phyloP scores from a whole-genome alignment of 2,888 invertebrate species.

The Volucella bombylans region DNA sequence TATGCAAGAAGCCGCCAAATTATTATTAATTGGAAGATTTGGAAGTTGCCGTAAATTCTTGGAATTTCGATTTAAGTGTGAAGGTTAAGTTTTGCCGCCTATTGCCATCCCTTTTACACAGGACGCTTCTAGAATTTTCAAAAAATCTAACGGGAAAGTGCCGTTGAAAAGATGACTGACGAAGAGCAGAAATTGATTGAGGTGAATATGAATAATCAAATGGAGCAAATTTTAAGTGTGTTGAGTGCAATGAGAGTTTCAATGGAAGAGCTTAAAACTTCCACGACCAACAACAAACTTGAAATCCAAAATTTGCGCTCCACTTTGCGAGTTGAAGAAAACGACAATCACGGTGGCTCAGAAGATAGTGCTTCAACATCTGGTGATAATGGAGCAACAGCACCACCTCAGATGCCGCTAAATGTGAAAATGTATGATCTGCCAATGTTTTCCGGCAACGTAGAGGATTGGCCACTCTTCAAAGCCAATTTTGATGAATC shows the following conservation, averaged over 20 bases:
- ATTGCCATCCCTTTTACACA: background rate
- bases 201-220: too few relatives aligned
- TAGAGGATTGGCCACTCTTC: slow-evolving; percentile 69
- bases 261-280: background rate
- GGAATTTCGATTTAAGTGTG: background rate
- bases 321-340: background rate
- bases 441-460: slow-evolving; percentile 59
- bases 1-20: too few relatives aligned
- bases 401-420: too few relatives aligned
- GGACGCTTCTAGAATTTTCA: slow-evolving; percentile 3
- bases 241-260: slow-evolving; percentile 10
- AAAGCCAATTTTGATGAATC: slow-evolving; percentile 48
- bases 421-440: slow-evolving; percentile 42
- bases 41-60: too few relatives aligned
- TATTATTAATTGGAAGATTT: too few relatives aligned
- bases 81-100: background rate
- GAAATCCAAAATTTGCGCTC: background rate
- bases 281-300: slow-evolving; percentile 2
- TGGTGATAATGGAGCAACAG: background rate
- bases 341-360: background rate
- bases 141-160: background rate
- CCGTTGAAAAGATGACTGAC: background rate
- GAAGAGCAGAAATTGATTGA: background rate
- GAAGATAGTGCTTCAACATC: background rate
- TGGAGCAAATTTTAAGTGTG: too few relatives aligned